Percentiles rank a stretch among this genome's conserved stretches.
These are phyloP conservation scores for Argyresthia albistria DNA, from an alignment of 2,888 invertebrate species.

Conservation along the genomic window DNA sequence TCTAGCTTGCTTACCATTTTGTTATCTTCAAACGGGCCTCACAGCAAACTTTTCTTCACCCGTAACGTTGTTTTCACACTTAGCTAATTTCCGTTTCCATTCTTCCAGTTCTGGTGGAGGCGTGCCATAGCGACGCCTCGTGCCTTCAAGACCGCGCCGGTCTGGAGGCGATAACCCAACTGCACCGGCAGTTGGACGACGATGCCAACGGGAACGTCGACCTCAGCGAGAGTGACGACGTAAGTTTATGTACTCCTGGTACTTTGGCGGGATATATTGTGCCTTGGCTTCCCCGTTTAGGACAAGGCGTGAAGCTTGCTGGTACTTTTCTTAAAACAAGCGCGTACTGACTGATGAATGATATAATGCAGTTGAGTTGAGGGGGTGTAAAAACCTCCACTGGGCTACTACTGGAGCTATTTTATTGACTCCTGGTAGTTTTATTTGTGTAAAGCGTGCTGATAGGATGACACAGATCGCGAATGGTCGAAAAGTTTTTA, in stretches of 20 bases:
- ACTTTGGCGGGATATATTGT: too few species aligned
- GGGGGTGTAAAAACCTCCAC: too few species aligned
- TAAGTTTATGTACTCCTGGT: conserved; percentile 56
- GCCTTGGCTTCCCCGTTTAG: too few species aligned
- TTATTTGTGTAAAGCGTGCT: too few species aligned
- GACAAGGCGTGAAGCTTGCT: too few species aligned
- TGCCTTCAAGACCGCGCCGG: conserved; percentile 90
- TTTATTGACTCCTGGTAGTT: conserved; percentile 13
- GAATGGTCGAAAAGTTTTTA: too few species aligned
- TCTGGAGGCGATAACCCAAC: conserved; percentile 91
- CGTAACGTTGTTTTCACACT: background rate
- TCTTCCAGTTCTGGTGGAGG: conserved; percentile 48
- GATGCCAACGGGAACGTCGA: conserved; percentile 98
- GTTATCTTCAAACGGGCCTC: too few species aligned
- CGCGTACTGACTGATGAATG: too few species aligned
- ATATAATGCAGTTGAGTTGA: too few species aligned
- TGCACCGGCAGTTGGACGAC: conserved; percentile 96
- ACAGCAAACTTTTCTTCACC: background rate
- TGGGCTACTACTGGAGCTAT: too few species aligned
- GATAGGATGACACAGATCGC: too few species aligned
- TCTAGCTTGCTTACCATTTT: background rate
- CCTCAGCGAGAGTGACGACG: conserved; percentile 97
- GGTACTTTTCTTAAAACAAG: too few species aligned
- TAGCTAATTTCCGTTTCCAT: background rate
- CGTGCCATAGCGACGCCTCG: conserved; percentile 79